Evolutionary conservation across 2,888 invertebrate species (phyloP).

Genomic region (Buathra laborator): DNA sequence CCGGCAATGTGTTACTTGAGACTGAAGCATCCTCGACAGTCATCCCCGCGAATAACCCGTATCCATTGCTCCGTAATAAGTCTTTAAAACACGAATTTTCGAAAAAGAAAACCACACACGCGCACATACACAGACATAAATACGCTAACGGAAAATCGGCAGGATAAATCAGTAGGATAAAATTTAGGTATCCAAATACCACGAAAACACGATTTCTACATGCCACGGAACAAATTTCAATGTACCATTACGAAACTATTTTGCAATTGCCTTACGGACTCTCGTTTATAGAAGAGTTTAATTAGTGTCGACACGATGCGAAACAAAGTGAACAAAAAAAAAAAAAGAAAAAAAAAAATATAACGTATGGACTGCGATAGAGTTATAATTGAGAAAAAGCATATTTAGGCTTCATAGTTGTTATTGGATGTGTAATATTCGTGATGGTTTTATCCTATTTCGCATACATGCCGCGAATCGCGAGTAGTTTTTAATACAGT

Average conservation of each 20-base stretch:
- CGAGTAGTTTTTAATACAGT: slow-evolving; percentile 20
- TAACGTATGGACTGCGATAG: slow-evolving; percentile 46
- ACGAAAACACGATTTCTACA: slow-evolving; percentile 32
- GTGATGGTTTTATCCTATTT: slow-evolving; percentile 35
- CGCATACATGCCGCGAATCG: not conserved
- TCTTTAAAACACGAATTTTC: slow-evolving; percentile 45
- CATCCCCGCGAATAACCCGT: slow-evolving; percentile 61
- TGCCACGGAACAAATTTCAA: not conserved
- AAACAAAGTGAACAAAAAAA: not conserved
- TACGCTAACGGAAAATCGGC: slow-evolving; percentile 27
- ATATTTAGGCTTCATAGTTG: slow-evolving; percentile 45
- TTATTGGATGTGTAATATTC: slow-evolving; percentile 41
- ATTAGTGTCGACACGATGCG: slow-evolving; percentile 20
- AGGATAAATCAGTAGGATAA: slow-evolving; percentile 23
- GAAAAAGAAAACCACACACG: not conserved
- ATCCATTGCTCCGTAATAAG: slow-evolving; percentile 54
- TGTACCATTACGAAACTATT: slow-evolving; percentile 47
- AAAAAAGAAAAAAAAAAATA: not conserved
- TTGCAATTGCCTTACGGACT: slow-evolving; percentile 38
- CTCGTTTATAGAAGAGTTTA: slow-evolving; percentile 46
- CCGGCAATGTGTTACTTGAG: slow-evolving; percentile 80
- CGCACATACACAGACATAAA: slow-evolving; percentile 9
- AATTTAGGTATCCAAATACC: not conserved
- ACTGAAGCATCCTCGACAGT: slow-evolving; percentile 81
- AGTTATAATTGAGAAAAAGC: slow-evolving; percentile 31